Evolutionary conservation across 1,140 invertebrate genomes (phyloP).

Genomic region (Mycetomoellerius zeteki): DNA sequence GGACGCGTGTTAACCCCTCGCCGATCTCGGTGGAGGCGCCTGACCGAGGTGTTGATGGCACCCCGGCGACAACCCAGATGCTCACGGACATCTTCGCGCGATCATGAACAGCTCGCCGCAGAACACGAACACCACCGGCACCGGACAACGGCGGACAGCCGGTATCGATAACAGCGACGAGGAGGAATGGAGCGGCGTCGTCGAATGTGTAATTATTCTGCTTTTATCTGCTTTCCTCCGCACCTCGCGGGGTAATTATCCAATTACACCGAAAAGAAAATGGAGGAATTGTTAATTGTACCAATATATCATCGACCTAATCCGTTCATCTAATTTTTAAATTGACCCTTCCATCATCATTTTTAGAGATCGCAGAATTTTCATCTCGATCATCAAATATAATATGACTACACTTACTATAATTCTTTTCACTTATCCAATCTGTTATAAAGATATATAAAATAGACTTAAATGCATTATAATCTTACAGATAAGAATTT

Average conservation of each 20-base stretch:
- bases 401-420: background rate
- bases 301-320: background rate
- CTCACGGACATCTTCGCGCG: slow-evolving; percentile 8
- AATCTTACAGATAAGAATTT: background rate
- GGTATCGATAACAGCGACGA: slow-evolving; percentile 85
- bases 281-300: background rate
- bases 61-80: background rate
- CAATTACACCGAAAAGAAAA: background rate
- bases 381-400: background rate
- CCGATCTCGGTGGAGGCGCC: slow-evolving; percentile 39
- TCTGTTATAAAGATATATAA: background rate
- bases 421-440: background rate
- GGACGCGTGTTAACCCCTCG: slow-evolving; percentile 72
- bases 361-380: background rate
- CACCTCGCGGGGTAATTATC: too few relatives aligned
- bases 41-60: slow-evolving; percentile 47
- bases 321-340: background rate
- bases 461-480: background rate
- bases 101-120: slow-evolving; percentile 82
- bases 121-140: slow-evolving; percentile 76
- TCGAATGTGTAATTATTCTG: slow-evolving; percentile 84
- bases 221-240: background rate
- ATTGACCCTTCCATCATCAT: background rate
- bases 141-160: slow-evolving; percentile 64
- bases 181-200: slow-evolving; percentile 85